Conservation (phyloP, 1,140 invertebrate species). For the Leptopilina clavipes region DNA sequence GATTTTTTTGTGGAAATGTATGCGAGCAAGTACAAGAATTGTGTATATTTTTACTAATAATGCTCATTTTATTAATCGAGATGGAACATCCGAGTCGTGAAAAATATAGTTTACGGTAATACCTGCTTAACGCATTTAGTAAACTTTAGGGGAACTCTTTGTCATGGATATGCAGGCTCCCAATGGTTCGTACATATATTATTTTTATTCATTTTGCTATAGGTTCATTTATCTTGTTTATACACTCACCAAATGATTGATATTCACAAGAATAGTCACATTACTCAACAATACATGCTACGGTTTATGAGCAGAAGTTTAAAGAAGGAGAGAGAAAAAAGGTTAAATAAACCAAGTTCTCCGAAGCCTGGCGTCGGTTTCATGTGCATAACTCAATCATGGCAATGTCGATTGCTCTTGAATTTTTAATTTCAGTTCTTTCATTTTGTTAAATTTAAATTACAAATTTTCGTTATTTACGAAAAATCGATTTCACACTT, state of each 20-base stretch:
- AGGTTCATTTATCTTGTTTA: neutral
- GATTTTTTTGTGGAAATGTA: slow-evolving; percentile 40
- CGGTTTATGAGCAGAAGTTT: neutral
- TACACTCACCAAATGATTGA: neutral
- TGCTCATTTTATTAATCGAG: slow-evolving; percentile 47
- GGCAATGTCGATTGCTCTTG: slow-evolving; percentile 8
- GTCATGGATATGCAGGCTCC: slow-evolving; percentile 75
- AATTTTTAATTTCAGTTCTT: slow-evolving; percentile 10
- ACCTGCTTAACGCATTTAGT: slow-evolving; percentile 56
- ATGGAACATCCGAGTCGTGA: slow-evolving; percentile 55
- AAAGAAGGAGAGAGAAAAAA: slow-evolving; percentile 40
- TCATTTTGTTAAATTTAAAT: neutral
- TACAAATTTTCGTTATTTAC: neutral
- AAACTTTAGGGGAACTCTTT: slow-evolving; percentile 56
- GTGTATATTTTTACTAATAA: slow-evolving; percentile 41
- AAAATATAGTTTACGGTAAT: slow-evolving; percentile 64
- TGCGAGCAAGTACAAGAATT: slow-evolving; percentile 21
- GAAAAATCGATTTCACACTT: neutral
- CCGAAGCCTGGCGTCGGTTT: slow-evolving; percentile 51
- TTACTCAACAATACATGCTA: neutral
- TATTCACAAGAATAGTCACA: slow-evolving; percentile 10
- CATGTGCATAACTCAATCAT: slow-evolving; percentile 36
- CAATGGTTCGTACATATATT: slow-evolving; percentile 71
- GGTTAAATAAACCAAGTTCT: slow-evolving; percentile 57
- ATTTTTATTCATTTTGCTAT: slow-evolving; percentile 40